Evolutionary conservation across 2,113 vertebrate genomes (phyloP).

Genomic region (Bothrops jararaca): DNA sequence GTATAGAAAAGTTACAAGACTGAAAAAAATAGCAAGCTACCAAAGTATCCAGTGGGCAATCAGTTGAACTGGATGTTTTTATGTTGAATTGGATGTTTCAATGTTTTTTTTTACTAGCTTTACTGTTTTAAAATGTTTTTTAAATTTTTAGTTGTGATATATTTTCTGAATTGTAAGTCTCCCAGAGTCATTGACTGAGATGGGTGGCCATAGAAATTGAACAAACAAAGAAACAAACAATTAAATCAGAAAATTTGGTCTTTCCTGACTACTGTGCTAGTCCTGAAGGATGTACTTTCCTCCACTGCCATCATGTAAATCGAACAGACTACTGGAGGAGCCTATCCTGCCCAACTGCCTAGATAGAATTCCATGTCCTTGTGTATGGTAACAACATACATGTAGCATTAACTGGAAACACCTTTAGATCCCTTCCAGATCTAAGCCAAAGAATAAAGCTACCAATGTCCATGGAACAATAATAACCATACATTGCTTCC

Average conservation of each 20-base stretch:
- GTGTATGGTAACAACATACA: neutral
- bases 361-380: neutral
- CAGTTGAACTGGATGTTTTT: no score
- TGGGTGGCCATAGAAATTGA: no score
- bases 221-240: no score
- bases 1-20: neutral
- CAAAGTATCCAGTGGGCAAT: no score
- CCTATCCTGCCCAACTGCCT: neutral
- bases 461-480: neutral
- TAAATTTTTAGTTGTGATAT: no score
- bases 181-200: no score
- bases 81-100: no score
- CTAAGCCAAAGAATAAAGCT: neutral
- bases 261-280: neutral
- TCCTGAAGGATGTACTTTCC: neutral
- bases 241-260: no score
- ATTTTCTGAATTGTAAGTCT: no score
- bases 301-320: neutral
- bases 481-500: neutral
- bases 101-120: no score
- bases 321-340: neutral
- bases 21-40: neutral
- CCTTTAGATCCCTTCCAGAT: neutral
- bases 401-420: neutral
- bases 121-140: no score